Evolutionary conservation across 2,797 vertebrate species (phyloP).

Genomic region (Jordanella pulchra): DNA sequence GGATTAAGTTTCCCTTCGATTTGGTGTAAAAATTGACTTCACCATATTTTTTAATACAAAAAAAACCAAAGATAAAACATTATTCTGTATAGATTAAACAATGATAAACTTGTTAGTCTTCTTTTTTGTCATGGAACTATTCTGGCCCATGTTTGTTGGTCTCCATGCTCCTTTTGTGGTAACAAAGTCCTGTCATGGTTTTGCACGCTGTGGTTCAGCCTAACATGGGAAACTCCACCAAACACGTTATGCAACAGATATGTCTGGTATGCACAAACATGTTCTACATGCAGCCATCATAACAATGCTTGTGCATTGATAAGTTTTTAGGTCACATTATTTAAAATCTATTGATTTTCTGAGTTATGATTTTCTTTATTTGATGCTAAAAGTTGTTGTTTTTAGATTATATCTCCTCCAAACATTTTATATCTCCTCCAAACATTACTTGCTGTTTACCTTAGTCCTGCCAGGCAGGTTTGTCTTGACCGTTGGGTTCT

Average conservation of each 20-base stretch:
- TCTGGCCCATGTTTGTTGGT: background rate
- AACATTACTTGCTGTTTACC: conserved; percentile 1
- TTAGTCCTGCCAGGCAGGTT: conserved; percentile 52
- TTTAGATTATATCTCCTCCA: background rate
- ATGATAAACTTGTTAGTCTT: background rate
- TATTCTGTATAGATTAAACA: background rate
- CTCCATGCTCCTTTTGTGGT: background rate
- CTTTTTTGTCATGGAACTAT: background rate
- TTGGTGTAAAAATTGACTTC: background rate
- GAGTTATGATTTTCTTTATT: background rate
- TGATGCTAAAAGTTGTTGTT: background rate
- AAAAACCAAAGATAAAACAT: background rate
- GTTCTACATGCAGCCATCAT: background rate
- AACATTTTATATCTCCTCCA: background rate
- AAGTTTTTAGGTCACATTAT: background rate
- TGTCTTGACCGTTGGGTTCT: conserved; percentile 43
- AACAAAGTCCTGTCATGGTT: background rate
- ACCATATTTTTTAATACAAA: background rate
- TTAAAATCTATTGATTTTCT: background rate
- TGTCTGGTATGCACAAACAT: conserved; percentile 43
- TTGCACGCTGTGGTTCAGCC: background rate
- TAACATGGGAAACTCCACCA: conserved; percentile 9
- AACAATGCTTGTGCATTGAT: background rate
- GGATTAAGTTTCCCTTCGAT: no score
- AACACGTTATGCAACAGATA: conserved; percentile 6